Evolutionary conservation across 2,113 vertebrate species (phyloP), one percentile per base, ranked within the genome.

Genomic region (Pampusana beccarii): DNA sequence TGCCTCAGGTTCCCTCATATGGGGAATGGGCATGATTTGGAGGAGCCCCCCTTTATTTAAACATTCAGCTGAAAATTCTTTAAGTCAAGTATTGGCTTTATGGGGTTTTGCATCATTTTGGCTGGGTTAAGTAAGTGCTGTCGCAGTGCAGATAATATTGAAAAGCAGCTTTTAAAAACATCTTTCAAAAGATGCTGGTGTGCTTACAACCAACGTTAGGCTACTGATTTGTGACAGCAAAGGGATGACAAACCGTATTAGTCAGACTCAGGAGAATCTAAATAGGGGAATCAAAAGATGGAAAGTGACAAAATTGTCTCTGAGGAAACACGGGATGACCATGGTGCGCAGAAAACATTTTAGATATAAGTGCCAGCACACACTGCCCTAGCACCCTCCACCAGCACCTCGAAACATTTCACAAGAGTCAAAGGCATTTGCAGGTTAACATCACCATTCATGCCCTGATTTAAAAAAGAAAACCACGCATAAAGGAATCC

Each of bases 231-330:
- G 71, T 81, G 80, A 92, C 90, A 95, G 90, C 10, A 2, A 85
- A 97, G 78, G 81, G 31, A 86, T 42, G 50, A 90, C 85, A 96
- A 97, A 92, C 40, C 14, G 38, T 74, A 87, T 95, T 80, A 62
- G 80, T 85, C 64, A 78, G 95, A 74, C 38, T 67, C 91, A 67
- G 92, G 80, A 95, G 62, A 96, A 95, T 87, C 66, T 58, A 92
- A 91, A 91, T 11, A 89, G 65, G 65, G 21, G 51, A 98, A 96
- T 91, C 78, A 91, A 95, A 94, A 95, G 62, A 92, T 24, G 92
- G 81, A 96, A 94, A 83, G 56, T 48, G 74, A 92, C 64, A 92
- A 93, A 97, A 57, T 9, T 24, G 10, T 71, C 53, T 93, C 91
- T 95, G 92, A 95, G 88, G 84, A 79, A 96, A 96, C n/a, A 92